Percentiles rank a stretch among this genome's conserved stretches.
Evolutionary conservation across 2,113 vertebrate genomes (phyloP).

Genomic region (Rhizomys pruinosus): DNA sequence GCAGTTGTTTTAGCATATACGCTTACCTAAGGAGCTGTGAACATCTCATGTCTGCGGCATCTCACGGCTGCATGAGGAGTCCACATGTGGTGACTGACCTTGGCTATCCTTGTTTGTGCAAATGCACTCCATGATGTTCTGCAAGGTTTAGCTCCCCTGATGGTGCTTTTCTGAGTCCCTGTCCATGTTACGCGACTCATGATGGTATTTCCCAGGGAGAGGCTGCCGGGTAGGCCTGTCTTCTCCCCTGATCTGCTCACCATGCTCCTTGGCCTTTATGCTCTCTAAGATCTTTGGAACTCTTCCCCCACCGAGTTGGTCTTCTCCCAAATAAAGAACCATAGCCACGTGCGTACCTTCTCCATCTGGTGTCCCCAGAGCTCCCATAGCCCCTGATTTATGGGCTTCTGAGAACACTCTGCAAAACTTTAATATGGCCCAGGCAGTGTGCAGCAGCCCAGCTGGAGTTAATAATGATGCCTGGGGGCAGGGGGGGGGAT

Average conservation of each 20-base stretch:
- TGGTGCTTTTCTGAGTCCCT: neutral
- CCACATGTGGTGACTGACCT: neutral
- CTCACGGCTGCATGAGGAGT: no score
- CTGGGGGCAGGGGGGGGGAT: slow-evolving; percentile 72
- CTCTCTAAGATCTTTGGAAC: slow-evolving; percentile 63
- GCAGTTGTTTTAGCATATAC: neutral
- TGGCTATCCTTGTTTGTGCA: no score
- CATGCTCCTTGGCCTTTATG: slow-evolving; percentile 52
- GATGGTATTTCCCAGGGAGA: neutral
- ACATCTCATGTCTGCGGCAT: no score
- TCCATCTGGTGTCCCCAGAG: slow-evolving; percentile 68
- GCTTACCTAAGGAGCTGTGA: neutral
- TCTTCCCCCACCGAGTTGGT: slow-evolving; percentile 12
- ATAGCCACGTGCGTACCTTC: slow-evolving; percentile 47
- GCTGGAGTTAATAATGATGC: slow-evolving; percentile 73
- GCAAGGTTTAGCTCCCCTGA: neutral
- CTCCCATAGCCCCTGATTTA: slow-evolving; percentile 64
- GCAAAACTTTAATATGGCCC: slow-evolving; percentile 78
- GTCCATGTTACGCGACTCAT: neutral
- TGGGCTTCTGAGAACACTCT: slow-evolving; percentile 72
- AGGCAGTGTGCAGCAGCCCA: slow-evolving; percentile 70
- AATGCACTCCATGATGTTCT: no score
- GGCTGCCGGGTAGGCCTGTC: neutral
- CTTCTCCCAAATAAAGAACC: slow-evolving; percentile 61
- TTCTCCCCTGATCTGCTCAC: neutral